Evolutionary conservation across 2,888 invertebrate genomes (phyloP).

Genomic region (Platycnemis pennipes): DNA sequence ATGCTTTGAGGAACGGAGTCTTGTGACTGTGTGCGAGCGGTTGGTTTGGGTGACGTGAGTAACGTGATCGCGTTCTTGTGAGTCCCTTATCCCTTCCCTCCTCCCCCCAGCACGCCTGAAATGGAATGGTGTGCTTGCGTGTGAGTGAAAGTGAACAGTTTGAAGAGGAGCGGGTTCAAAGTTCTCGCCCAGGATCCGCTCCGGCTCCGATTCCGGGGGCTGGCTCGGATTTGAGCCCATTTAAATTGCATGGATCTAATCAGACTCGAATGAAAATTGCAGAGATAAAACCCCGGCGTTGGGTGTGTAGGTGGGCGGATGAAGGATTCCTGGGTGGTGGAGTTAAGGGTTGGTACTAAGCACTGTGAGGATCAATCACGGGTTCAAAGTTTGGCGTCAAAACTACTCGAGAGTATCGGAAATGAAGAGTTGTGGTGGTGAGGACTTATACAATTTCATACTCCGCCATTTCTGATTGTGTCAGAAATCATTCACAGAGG

Average conservation of each 20-base stretch:
- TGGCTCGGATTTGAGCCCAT: not conserved
- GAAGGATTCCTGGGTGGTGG: not conserved
- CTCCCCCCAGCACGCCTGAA: not conserved
- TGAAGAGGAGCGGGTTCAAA: not conserved
- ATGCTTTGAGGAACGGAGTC: not conserved
- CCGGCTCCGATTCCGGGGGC: not conserved
- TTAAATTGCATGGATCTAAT: constrained; percentile 16
- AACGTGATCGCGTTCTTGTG: not conserved
- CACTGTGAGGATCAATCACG: not conserved
- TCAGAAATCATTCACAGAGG: no score
- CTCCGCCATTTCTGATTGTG: no score
- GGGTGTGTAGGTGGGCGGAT: not conserved
- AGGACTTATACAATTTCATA: no score
- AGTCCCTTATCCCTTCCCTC: no score
- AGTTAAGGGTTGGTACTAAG: no score
- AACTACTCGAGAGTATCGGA: not conserved
- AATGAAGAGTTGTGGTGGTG: not conserved
- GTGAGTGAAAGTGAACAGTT: not conserved
- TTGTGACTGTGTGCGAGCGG: not conserved
- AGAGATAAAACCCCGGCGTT: not conserved
- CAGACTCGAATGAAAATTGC: not conserved
- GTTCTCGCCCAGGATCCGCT: not conserved
- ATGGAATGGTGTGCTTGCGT: not conserved
- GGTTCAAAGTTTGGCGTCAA: not conserved
- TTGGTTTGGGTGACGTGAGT: not conserved